Evolutionary conservation across 2,113 vertebrate species (phyloP).

Genomic region (Sorex fumeus): DNA sequence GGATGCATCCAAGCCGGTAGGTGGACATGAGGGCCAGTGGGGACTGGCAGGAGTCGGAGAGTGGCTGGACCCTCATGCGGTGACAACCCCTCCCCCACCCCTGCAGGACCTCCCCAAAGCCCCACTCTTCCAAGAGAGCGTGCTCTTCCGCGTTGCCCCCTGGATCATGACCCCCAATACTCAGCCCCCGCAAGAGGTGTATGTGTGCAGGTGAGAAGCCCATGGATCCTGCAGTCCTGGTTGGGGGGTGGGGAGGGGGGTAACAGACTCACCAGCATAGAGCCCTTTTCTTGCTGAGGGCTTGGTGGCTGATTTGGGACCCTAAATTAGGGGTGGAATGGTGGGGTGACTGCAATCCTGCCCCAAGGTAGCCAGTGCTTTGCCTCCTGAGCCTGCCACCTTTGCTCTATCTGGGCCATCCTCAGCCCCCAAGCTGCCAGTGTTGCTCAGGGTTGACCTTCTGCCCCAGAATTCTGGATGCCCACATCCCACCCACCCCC

Average conservation of each 20-base stretch:
- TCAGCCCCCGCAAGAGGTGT: conserved; percentile 93
- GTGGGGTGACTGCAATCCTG: too few species aligned
- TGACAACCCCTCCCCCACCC: fast-evolving
- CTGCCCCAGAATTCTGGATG: too few species aligned
- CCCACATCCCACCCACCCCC: too few species aligned
- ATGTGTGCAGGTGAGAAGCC: conserved; percentile 91
- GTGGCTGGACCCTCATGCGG: fast-evolving
- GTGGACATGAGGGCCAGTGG: fast-evolving
- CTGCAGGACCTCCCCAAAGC: conserved; percentile 87
- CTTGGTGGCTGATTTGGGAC: too few species aligned
- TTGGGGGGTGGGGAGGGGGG: neutral
- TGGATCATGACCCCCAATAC: conserved; percentile 99
- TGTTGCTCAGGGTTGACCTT: too few species aligned
- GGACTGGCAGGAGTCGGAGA: fast-evolving
- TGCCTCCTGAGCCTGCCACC: too few species aligned
- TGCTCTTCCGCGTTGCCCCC: conserved; percentile 93
- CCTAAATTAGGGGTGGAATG: too few species aligned
- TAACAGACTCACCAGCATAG: fast-evolving
- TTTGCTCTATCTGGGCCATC: too few species aligned
- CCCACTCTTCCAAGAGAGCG: conserved; percentile 93
- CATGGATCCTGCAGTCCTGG: neutral
- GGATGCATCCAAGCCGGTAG: conserved; percentile 87
- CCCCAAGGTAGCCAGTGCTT: too few species aligned
- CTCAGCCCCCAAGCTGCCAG: too few species aligned
- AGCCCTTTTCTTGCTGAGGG: fast-evolving